Base-by-base conservation (phyloP, 2,888 invertebrate species). In the Protophormia terraenovae region DNA sequence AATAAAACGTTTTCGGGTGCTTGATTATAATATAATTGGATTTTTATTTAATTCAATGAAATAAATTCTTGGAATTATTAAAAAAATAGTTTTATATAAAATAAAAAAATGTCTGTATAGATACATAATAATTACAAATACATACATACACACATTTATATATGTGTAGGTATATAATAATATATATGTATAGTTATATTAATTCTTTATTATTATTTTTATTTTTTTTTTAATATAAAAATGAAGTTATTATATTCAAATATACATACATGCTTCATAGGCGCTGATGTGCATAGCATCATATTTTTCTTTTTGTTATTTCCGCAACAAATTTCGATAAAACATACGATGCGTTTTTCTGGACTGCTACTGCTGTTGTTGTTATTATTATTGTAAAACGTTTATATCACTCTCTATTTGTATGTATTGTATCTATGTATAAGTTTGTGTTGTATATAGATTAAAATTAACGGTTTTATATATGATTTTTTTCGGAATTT, bases 211-310 rank as follows among this genome's bases (percentile, higher is more conserved):
- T 47, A 14, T 47, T n/a, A 3, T 19, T 19, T 19, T 47, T 47
- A n/a, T 47, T 47, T 12, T 47, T 16, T 47, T n/a, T 47, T n/a
- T 4, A 19, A 12, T 38, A 27, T 24, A 53, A 47, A 67, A 60
- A 58, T 45, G 24, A 27, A 66, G 24, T 75, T 0, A 67, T 24
- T 24, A n/a, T n/a, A n/a, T n/a, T n/a, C n/a, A n/a, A 3, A 29
- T 12, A 89, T 92, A 91, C 91, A 89, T 92, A 91, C 91, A 91
- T 92, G 90, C 89, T 89, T 91, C 90, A 89, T 91, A 91, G 91
- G 88, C 90, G 91, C 91, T 92, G 91, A 91, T 92, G 92, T 91
- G 91, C 91, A 91, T 91, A 91, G 90, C 91, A 91, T 91, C 91
- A 92, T 91, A 91, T 90, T 84, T 82, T 64, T 12, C 32, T 32